phyloP scores from a whole-genome alignment of 37 sponge, comb jelly and placozoan species.

The Aplysina aerophoba region DNA sequence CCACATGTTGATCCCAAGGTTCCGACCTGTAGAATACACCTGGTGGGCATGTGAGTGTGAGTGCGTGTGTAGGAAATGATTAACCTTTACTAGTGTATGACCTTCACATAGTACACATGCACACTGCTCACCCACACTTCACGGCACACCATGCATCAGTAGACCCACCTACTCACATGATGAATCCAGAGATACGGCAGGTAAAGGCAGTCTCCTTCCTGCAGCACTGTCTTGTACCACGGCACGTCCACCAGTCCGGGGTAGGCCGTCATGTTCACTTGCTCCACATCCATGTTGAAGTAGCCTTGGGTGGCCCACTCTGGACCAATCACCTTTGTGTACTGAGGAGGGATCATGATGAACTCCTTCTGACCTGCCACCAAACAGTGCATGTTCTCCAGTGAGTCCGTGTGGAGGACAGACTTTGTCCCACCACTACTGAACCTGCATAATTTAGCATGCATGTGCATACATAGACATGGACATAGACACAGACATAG shows the following conservation, averaged over 20 bases:
- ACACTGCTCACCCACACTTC: not conserved
- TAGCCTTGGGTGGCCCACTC: slow-evolving; percentile 53
- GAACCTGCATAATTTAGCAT: too few relatives aligned
- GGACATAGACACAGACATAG: too few relatives aligned
- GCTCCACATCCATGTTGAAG: slow-evolving; percentile 70
- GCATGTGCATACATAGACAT: too few relatives aligned
- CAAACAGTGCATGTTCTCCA: slow-evolving; percentile 75
- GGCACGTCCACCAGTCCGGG: slow-evolving; percentile 59
- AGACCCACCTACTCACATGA: slow-evolving; percentile 33
- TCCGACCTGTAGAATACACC: slow-evolving; percentile 58
- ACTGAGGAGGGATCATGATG: slow-evolving; percentile 63
- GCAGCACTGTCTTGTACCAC: slow-evolving; percentile 54
- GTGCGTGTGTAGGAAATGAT: too few relatives aligned
- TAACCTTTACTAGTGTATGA: too few relatives aligned
- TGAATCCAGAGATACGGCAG: slow-evolving; percentile 65
- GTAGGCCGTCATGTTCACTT: slow-evolving; percentile 68
- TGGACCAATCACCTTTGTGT: slow-evolving; percentile 61
- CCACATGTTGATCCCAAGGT: slow-evolving; percentile 74
- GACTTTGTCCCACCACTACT: slow-evolving; percentile 83
- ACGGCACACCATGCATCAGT: not conserved
- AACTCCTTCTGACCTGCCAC: slow-evolving; percentile 66
- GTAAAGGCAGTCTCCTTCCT: slow-evolving; percentile 76
- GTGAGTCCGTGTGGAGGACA: slow-evolving; percentile 69
- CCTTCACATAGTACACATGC: too few relatives aligned
- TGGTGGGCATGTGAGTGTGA: not conserved